Conservation (phyloP, 2,797 vertebrate genomes). For the Sebastes nivosus region DNA sequence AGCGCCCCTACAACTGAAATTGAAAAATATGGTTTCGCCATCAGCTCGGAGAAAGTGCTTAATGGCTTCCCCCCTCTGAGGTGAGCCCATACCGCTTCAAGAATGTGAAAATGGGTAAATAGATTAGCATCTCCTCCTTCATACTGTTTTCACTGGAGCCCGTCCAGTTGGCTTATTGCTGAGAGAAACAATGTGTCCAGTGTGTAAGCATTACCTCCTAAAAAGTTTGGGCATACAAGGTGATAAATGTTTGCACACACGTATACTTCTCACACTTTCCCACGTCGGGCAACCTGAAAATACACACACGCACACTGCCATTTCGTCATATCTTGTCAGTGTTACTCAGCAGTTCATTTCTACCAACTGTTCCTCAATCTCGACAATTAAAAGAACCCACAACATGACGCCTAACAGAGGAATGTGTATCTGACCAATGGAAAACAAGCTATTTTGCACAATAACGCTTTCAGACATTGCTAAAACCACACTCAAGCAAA, state of each 20-base stretch:
- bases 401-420: conserved; percentile 48
- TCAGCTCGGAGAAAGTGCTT: conserved; percentile 29
- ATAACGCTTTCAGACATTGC: conserved; percentile 40
- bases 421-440: conserved; percentile 48
- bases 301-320: background rate
- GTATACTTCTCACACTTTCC: conserved; percentile 25
- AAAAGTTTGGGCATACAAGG: conserved; percentile 10
- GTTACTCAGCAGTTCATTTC: conserved; percentile 15
- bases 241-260: conserved; percentile 41
- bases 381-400: conserved; percentile 11
- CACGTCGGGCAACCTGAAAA: conserved; percentile 10
- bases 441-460: conserved; percentile 20
- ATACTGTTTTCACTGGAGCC: conserved; percentile 66
- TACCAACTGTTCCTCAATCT: background rate
- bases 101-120: conserved; percentile 66
- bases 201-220: conserved; percentile 42
- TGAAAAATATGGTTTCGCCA: conserved; percentile 40
- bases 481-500: conserved; percentile 36
- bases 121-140: conserved; percentile 62
- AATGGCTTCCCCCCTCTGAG: conserved; percentile 33
- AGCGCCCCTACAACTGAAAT: conserved; percentile 4
- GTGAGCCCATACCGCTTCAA: conserved; percentile 37
- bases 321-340: conserved; percentile 8
- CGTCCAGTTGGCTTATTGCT: conserved; percentile 52
- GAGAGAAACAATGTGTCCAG: conserved; percentile 55